Percentiles rank a stretch among this genome's conserved stretches.
Evolutionary conservation across 2,888 invertebrate genomes (phyloP).

Genomic region (Campoplex nolae): DNA sequence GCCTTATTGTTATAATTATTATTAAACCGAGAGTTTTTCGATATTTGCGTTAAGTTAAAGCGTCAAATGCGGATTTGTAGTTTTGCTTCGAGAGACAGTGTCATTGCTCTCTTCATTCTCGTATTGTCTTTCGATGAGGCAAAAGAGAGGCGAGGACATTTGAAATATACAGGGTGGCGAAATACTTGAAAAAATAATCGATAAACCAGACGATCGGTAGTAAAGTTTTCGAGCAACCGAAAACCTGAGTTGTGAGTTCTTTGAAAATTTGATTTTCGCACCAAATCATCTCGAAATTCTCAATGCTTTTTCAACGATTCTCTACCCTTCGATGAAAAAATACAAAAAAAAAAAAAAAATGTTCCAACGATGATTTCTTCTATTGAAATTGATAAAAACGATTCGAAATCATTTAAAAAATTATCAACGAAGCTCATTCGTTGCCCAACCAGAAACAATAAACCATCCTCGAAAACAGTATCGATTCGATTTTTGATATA

Average conservation of each 20-base stretch:
- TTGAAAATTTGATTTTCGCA: not conserved
- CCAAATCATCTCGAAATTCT: not conserved
- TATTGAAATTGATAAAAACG: not conserved
- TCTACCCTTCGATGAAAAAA: not conserved
- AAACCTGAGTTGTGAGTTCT: not conserved
- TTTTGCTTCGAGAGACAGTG: constrained; percentile 6
- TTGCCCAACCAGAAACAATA: not conserved
- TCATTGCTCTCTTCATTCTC: constrained; percentile 26
- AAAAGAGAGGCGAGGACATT: not conserved
- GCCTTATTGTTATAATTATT: constrained; percentile 26
- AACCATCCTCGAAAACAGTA: not conserved
- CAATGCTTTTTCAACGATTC: not conserved
- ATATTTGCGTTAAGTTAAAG: not conserved
- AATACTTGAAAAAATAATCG: not conserved
- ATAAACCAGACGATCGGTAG: not conserved
- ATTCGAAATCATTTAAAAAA: not conserved
- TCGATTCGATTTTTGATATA: not conserved
- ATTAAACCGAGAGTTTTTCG: not conserved
- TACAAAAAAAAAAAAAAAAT: no score
- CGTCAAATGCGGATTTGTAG: constrained; percentile 9
- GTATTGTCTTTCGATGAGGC: constrained; percentile 37
- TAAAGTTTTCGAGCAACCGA: not conserved
- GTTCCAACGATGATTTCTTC: not conserved
- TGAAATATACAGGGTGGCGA: not conserved
- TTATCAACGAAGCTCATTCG: not conserved